These are phyloP conservation scores for Panthera uncia DNA, from an alignment of 2,113 vertebrate species.

Conservation along the genomic window DNA sequence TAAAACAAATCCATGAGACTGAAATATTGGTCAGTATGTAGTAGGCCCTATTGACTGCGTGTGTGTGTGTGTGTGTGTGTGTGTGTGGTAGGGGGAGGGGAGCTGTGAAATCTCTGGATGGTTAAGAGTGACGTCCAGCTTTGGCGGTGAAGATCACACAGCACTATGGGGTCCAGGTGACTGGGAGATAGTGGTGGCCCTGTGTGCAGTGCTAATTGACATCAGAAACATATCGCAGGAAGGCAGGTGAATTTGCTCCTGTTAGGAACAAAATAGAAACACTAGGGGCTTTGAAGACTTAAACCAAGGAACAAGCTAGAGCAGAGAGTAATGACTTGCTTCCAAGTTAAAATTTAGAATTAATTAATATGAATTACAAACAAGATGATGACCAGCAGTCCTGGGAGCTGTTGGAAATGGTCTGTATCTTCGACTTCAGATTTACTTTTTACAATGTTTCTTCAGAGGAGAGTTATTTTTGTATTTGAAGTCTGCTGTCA, in stretches of 20 bases:
- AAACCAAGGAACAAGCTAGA: neutral
- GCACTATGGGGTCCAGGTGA: neutral
- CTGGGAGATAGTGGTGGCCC: neutral
- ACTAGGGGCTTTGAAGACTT: neutral
- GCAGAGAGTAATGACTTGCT: neutral
- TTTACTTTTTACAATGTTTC: neutral
- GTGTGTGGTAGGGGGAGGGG: neutral
- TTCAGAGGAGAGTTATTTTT: neutral
- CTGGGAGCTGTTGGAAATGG: neutral
- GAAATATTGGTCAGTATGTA: neutral
- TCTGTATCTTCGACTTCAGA: neutral
- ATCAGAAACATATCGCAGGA: neutral
- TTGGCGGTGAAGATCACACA: neutral
- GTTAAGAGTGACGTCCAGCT: neutral
- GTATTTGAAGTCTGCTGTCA: neutral
- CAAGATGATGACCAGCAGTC: neutral
- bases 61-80: neutral
- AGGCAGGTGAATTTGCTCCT: neutral
- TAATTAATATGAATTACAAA: constrained; percentile 7
- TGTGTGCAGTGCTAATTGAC: neutral
- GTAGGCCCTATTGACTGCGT: neutral
- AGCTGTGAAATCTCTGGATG: neutral
- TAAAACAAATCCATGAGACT: neutral
- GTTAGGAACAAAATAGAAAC: neutral
- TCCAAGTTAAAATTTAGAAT: neutral